These are phyloP conservation scores for Caenorhabditis remanei DNA, from an alignment of 1,140 invertebrate species.

Conservation along the genomic window DNA sequence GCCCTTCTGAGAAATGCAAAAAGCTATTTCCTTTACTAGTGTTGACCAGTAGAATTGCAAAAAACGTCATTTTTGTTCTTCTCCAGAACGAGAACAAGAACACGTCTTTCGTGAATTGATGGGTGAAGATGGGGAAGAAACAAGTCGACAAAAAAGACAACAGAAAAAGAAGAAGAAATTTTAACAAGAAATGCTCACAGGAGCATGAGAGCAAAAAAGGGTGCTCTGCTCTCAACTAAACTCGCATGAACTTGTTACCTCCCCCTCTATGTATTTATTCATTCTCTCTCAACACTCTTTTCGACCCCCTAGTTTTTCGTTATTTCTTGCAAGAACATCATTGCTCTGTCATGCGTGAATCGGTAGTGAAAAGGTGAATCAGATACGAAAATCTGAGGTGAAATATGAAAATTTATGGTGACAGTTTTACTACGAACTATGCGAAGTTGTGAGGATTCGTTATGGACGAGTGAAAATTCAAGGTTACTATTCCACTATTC, in stretches of 20 bases:
- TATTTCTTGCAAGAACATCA: neutral
- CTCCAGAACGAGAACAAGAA: neutral
- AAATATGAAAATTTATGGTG: constrained; percentile 31
- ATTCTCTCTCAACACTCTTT: neutral
- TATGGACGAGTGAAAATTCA: neutral
- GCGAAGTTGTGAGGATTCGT: neutral
- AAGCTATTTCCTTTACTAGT: neutral
- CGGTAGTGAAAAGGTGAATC: neutral
- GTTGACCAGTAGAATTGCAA: constrained; percentile 5
- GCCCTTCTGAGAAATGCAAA: neutral
- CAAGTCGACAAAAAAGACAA: neutral
- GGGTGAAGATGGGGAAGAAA: neutral
- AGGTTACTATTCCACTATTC: neutral
- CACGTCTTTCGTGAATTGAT: neutral
- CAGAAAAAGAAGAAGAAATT: constrained; percentile 15
- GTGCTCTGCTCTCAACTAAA: constrained; percentile 36
- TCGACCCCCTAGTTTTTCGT: neutral
- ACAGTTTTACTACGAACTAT: neutral
- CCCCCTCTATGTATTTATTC: constrained; percentile 12
- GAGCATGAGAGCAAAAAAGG: constrained; percentile 51
- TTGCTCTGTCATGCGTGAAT: constrained; percentile 32
- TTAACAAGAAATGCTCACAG: constrained; percentile 42
- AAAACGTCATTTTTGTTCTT: constrained; percentile 10
- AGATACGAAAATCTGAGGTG: neutral
- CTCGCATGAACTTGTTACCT: constrained; percentile 40